A percentile compares a stretch with the other conserved stretches of the same genome.
phyloP scores from a whole-genome alignment of 2,888 invertebrate genomes.

The Mechanitis messenoides region DNA sequence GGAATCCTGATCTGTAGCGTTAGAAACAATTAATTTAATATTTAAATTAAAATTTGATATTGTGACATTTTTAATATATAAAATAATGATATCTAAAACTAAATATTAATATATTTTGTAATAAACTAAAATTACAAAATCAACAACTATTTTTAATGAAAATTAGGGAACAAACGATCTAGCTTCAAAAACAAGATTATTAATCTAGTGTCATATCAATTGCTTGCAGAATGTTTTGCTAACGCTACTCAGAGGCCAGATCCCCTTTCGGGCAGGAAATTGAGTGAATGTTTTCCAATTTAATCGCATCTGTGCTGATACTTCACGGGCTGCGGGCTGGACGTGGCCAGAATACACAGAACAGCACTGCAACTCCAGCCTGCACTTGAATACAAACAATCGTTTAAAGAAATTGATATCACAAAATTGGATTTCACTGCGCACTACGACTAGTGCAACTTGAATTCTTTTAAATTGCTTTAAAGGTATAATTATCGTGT shows the following conservation, averaged over 20 bases:
- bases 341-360: slow-evolving; percentile 33
- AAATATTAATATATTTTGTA: too few relatives aligned
- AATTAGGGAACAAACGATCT: background rate
- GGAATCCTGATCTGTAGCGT: slow-evolving; percentile 38
- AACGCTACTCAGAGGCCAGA: slow-evolving; percentile 43
- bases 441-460: too few relatives aligned
- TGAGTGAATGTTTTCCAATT: slow-evolving; percentile 76
- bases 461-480: too few relatives aligned
- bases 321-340: slow-evolving; percentile 43
- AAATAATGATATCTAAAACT: too few relatives aligned
- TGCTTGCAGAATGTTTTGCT: slow-evolving; percentile 28
- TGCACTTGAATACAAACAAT: slow-evolving; percentile 7
- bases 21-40: slow-evolving; percentile 15
- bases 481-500: too few relatives aligned
- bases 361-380: slow-evolving; percentile 5
- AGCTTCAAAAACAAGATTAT: background rate
- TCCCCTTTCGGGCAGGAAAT: slow-evolving; percentile 69
- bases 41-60: too few relatives aligned
- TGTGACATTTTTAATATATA: too few relatives aligned
- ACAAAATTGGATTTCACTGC: slow-evolving; percentile 2
- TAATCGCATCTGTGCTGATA: slow-evolving; percentile 71
- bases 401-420: slow-evolving; percentile 4
- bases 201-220: background rate
- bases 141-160: background rate
- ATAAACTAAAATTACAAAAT: background rate